phyloP scores from a whole-genome alignment of 2,888 invertebrate species.

The Calephelis perditalis region DNA sequence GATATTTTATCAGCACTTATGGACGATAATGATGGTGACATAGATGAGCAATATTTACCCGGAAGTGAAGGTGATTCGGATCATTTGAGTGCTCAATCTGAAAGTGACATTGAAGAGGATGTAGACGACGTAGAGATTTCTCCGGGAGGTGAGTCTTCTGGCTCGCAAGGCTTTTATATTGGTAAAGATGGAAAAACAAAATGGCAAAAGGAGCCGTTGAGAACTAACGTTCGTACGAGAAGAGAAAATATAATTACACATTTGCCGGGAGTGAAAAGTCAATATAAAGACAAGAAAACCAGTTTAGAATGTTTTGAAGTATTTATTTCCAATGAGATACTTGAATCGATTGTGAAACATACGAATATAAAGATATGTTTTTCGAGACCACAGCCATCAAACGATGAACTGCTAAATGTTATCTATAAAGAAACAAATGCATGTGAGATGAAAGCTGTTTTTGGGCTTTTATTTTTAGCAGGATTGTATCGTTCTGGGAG shows the following conservation, averaged over 20 bases:
- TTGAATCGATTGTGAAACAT: conserved; percentile 19
- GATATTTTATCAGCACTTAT: conserved; percentile 15
- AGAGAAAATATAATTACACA: conserved; percentile 19
- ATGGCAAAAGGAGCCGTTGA: conserved; percentile 19
- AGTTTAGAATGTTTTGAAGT: conserved; percentile 19
- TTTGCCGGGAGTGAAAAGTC: conserved; percentile 18
- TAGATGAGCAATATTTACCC: conserved; percentile 18
- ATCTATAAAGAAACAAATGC: too few relatives aligned
- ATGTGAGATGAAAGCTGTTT: too few relatives aligned
- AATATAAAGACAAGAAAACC: conserved; percentile 16
- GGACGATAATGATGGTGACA: conserved; percentile 19
- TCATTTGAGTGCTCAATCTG: conserved; percentile 18
- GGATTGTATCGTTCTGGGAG: too few relatives aligned
- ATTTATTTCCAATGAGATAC: conserved; percentile 20
- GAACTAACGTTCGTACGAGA: conserved; percentile 20
- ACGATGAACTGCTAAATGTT: too few relatives aligned
- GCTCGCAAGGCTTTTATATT: conserved; percentile 14
- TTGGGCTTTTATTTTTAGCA: too few relatives aligned
- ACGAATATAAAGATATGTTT: conserved; percentile 18
- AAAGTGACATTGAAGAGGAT: too few relatives aligned
- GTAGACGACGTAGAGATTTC: too few relatives aligned
- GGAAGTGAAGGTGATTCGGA: conserved; percentile 21
- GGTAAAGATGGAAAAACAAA: conserved; percentile 20
- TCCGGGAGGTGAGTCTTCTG: too few relatives aligned
- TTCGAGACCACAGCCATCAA: too few relatives aligned